phyloP scores from a whole-genome alignment of 1,140 invertebrate species.

The Cepaea nemoralis region DNA sequence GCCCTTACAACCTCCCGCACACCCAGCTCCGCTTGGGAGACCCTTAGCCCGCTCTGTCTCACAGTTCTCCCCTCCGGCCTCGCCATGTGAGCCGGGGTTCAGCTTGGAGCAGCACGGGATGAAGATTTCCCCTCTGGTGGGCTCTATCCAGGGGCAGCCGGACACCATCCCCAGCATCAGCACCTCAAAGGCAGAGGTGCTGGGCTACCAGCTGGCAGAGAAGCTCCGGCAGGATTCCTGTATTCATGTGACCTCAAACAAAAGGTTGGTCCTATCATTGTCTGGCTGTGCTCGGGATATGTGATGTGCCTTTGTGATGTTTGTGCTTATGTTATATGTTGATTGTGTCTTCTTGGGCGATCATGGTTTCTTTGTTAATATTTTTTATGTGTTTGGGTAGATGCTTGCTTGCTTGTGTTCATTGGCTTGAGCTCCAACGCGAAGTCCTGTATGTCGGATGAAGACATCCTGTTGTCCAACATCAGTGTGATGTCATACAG shows the following conservation, averaged over 20 bases:
- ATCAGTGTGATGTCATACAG: no score
- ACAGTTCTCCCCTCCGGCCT: slow-evolving; percentile 66
- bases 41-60: slow-evolving; percentile 25
- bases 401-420: no score
- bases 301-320: no score
- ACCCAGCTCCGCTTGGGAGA: background rate
- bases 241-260: slow-evolving; percentile 68
- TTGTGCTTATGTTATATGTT: no score
- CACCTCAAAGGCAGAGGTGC: slow-evolving; percentile 39
- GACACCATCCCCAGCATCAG: slow-evolving; percentile 13
- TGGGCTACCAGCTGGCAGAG: slow-evolving; percentile 76
- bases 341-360: no score
- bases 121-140: slow-evolving; percentile 36
- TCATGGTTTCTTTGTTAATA: no score
- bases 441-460: no score
- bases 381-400: no score
- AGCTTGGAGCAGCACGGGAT: slow-evolving; percentile 38
- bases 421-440: no score
- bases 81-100: slow-evolving; percentile 60
- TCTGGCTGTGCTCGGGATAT: background rate
- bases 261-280: slow-evolving; percentile 52
- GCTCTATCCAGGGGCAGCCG: slow-evolving; percentile 27
- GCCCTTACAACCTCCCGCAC: slow-evolving; percentile 29
- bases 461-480: no score
- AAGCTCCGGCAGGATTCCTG: slow-evolving; percentile 83